Conservation (phyloP, 1,140 invertebrate genomes). For the Brachionus sp. region DNA sequence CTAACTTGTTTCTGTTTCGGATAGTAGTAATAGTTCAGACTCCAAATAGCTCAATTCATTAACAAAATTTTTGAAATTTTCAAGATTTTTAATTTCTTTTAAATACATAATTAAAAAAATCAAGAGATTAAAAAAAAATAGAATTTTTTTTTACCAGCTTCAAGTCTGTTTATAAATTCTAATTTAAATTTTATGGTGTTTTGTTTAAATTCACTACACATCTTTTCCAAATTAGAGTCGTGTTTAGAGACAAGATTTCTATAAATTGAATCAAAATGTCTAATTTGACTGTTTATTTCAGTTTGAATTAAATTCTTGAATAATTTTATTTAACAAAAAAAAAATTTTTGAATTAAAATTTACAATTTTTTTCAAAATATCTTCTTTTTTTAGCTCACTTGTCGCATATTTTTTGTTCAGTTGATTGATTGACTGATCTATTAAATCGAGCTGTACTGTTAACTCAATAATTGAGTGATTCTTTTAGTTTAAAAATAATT, state of each 20-base stretch:
- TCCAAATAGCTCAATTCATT: not conserved
- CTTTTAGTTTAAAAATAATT: not conserved
- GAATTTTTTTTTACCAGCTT: not conserved
- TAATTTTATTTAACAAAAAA: not conserved
- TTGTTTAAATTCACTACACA: not conserved
- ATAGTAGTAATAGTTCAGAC: not conserved
- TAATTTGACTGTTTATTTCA: not conserved
- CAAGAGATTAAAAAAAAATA: not conserved
- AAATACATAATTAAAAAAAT: not conserved
- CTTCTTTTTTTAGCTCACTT: not conserved
- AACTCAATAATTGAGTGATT: not conserved
- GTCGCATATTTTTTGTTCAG: not conserved
- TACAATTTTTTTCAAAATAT: not conserved
- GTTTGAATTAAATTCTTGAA: not conserved
- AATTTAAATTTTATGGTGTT: not conserved
- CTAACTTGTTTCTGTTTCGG: not conserved
- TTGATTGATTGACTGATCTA: not conserved
- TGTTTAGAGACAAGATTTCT: not conserved
- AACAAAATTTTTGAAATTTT: not conserved
- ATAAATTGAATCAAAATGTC: not conserved
- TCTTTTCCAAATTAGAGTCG: not conserved
- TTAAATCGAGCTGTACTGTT: not conserved
- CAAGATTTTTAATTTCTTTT: not conserved
- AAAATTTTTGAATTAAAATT: not conserved
- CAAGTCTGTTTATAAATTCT: not conserved